Conservation (phyloP, 2,797 vertebrate genomes). For the Alauda arvensis region DNA sequence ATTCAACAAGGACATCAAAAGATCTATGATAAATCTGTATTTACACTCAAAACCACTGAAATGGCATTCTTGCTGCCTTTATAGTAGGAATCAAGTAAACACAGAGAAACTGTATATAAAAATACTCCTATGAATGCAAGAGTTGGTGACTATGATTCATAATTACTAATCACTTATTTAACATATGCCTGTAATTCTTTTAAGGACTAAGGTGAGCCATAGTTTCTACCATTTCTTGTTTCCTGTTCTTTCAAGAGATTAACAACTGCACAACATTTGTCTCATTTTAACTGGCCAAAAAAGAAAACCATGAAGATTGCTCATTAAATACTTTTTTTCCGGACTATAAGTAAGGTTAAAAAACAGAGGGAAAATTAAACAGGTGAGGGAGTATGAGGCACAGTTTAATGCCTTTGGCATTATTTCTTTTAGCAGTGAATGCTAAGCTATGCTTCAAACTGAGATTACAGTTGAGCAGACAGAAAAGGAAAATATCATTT, state of each 20-base stretch:
- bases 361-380: background rate
- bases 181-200: background rate
- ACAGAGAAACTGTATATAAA: background rate
- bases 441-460: slow-evolving; percentile 60
- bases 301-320: background rate
- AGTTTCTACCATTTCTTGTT: background rate
- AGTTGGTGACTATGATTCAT: background rate
- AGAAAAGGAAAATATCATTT: slow-evolving; percentile 27
- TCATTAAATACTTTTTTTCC: background rate
- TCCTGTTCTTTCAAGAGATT: background rate
- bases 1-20: background rate
- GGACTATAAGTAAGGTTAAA: background rate
- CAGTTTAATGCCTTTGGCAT: slow-evolving; percentile 35
- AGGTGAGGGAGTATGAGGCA: background rate
- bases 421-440: slow-evolving; percentile 42
- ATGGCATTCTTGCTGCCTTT: background rate
- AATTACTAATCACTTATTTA: background rate
- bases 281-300: background rate
- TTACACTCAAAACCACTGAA: background rate
- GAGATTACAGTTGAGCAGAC: slow-evolving; percentile 49
- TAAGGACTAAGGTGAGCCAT: background rate
- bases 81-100: background rate
- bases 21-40: background rate
- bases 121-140: background rate
- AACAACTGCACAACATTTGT: background rate